Evolutionary conservation across 2,797 vertebrate genomes (phyloP), one percentile per base, ranked within the genome.

Genomic region (Sphenodon punctatus): DNA sequence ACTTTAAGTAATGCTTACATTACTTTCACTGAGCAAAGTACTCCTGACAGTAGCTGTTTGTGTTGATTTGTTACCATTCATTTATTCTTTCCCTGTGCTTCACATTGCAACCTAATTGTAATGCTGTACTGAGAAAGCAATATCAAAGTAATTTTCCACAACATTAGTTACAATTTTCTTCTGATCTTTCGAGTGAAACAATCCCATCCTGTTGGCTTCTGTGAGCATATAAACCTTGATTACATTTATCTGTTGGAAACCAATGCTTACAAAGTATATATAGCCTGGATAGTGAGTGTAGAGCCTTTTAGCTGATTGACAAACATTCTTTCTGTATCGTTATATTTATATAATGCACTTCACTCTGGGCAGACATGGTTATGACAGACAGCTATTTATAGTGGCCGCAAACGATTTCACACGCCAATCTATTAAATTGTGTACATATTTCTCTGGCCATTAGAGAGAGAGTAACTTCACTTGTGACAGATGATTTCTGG

Each of bases 101-200:
- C 93, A 86, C 90, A 90, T 87, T 76, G 93, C 94, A 90, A 95
- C 95, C 96, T 97, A 97, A 97, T 96, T 97, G 96, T 95, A 96
- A 97, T 97, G 95, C 96, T 95, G 95, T 95, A 96, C 92, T 93
- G 93, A 97, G 95, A 95, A 96, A 96, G 95, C 94, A 97, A 95
- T 95, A 96, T 97, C 94, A 94, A 96, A 96, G 96, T 96, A 95
- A 96, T 97, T 96, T 97, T 97, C 95, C 94, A 96, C 95, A 97
- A 97, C 95, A 95, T 97, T 96, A 96, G 95, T 94, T 96, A 95
- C 95, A 96, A 96, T 97, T 96, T 95, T 94, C 95, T 94, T 96
- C 95, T 95, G 96, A 96, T 96, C 94, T 93, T 94, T 92, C 88
- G 84, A 96, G 96, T 96, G 95, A 95, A 95, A 94, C 92, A 93